Base-by-base conservation (phyloP, 2,888 invertebrate genomes). In the Agrotis puta region DNA sequence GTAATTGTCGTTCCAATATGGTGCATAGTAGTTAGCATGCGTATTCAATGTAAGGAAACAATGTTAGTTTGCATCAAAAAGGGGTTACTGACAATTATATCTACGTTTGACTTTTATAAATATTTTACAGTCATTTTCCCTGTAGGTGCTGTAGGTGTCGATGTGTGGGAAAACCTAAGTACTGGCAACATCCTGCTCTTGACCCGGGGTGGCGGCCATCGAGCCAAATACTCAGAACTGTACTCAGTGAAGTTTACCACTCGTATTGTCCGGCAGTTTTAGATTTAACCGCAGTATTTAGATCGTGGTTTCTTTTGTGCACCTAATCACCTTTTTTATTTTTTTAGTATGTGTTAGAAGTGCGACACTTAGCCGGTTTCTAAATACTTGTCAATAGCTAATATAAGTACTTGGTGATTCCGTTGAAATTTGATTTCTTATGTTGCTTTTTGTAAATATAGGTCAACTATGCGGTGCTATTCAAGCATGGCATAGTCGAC, bases 141-240 rank as follows among this genome's bases (percentile, higher is more conserved):
- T 66, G 57, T 80, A 51, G 57, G 53, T 59, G 27, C 68, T 66
- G 57, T 80, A 51, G 57, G 53, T 59, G 27, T 65, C 43, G 59
- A 13, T 39, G 16, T 7, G 47, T 22, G 81, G 81, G 50, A 79
- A 81, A 81, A 68, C 81, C 81, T 16, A 63, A 61, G 47, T 33
- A 24, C 51, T 65, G 48, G 66, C 20, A 18, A 50, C 64, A 63
- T 67, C 61, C 66, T 77, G 82, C 51, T 70, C 82, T 70, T 59
- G 58, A 64, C 66, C 78, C 51, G 27, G 64, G 53, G 50, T 48
- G 27, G 48, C 58, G 45, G 72, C 33, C 77, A 20, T 11, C 27
- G 83, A n/a, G 43, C n/a, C 51, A 11, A 57, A 57, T 79, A 74
- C 80, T 22, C 33, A 43, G 67, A 79, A 79, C 61, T 64, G 43